These are phyloP conservation scores for Acipenser ruthenus DNA, from an alignment of 2,797 vertebrate genomes.

Conservation along the genomic window DNA sequence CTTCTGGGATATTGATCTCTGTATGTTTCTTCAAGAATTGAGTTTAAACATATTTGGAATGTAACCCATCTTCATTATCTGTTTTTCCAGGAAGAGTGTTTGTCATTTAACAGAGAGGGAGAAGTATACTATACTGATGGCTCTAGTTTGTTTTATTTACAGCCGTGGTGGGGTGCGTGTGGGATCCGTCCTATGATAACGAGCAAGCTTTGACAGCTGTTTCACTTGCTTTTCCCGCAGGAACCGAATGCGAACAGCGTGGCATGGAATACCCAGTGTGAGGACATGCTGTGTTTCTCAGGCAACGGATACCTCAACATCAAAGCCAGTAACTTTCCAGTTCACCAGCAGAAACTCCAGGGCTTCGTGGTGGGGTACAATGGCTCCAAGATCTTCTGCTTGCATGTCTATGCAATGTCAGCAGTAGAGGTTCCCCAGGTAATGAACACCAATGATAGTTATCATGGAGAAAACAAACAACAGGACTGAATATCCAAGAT, in stretches of 20 bases:
- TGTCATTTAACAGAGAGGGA: no score
- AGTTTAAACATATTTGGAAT: no score
- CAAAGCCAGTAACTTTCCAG: conserved; percentile 93
- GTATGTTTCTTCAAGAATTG: no score
- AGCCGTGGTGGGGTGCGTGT: no score
- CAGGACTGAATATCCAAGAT: no score
- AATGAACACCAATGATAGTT: conserved; percentile 10
- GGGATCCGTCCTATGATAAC: no score
- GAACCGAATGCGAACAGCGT: conserved; percentile 96
- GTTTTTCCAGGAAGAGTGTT: no score
- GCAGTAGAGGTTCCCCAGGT: conserved; percentile 96
- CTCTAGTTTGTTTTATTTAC: no score
- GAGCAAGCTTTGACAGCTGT: no score
- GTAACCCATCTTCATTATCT: no score
- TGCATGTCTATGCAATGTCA: conserved; percentile 92
- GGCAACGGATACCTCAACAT: conserved; percentile 94
- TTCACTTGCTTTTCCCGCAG: conserved; percentile 39
- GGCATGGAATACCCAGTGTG: conserved; percentile 97
- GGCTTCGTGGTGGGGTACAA: conserved; percentile 97
- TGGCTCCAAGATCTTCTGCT: conserved; percentile 96
- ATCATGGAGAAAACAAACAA: not conserved
- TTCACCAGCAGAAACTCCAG: conserved; percentile 96
- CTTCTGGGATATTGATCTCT: no score
- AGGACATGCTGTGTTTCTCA: conserved; percentile 98
- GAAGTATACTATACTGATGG: no score